Conservation (phyloP, 1,140 invertebrate genomes). For the Bombus turneri region DNA sequence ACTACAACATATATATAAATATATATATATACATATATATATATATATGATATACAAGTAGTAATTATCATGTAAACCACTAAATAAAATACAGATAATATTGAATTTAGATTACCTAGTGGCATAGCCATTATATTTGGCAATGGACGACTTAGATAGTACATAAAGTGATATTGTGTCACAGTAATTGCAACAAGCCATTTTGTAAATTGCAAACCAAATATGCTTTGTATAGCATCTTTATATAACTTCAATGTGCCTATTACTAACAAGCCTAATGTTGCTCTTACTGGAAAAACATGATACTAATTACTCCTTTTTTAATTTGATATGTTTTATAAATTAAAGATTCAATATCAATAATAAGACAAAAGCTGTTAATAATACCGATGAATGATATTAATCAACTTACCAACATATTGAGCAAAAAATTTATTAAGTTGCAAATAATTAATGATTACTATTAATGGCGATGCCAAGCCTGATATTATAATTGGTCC, state of each 20-base stretch:
- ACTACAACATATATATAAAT: constrained; percentile 85
- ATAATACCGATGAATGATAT: constrained; percentile 24
- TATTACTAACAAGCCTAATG: constrained; percentile 90
- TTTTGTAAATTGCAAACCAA: constrained; percentile 89
- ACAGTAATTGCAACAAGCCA: constrained; percentile 94
- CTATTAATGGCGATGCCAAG: constrained; percentile 90
- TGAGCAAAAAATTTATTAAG: constrained; percentile 95
- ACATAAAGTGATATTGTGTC: constrained; percentile 99
- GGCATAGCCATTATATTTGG: constrained; percentile 98
- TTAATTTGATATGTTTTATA: neutral
- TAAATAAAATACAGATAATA: neutral
- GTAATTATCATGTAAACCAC: constrained; percentile 4
- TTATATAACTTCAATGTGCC: constrained; percentile 88
- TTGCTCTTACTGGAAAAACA: constrained; percentile 90
- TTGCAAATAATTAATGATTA: constrained; percentile 86
- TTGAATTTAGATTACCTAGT: constrained; percentile 87
- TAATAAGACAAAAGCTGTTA: constrained; percentile 21
- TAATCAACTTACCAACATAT: constrained; percentile 90
- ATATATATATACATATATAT: neutral
- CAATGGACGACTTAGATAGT: constrained; percentile 96
- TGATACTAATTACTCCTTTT: constrained; percentile 21
- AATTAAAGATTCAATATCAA: constrained; percentile 24
- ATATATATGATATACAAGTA: constrained; percentile 44
- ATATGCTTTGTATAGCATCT: constrained; percentile 87
- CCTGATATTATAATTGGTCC: constrained; percentile 94